These are phyloP conservation scores for Chironomus tepperi DNA, from an alignment of 1,140 invertebrate genomes.

Conservation along the genomic window DNA sequence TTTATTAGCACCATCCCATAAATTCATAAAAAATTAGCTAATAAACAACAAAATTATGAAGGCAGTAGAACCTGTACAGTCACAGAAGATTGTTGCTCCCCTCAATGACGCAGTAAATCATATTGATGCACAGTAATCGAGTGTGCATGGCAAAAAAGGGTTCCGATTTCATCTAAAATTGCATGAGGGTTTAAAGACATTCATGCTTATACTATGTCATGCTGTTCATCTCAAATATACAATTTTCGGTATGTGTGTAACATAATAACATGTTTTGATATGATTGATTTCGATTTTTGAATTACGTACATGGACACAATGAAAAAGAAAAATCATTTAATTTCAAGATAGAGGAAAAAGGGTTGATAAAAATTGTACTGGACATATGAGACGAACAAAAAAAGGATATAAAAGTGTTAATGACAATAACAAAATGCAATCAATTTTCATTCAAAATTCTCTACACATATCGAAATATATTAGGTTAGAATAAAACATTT, in stretches of 20 bases:
- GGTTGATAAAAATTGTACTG: not conserved
- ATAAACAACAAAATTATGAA: too few species aligned
- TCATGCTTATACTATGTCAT: too few species aligned
- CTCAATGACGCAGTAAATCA: too few species aligned
- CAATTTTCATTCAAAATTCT: not conserved
- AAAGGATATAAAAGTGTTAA: not conserved
- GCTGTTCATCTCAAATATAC: too few species aligned
- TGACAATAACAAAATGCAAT: constrained; percentile 13
- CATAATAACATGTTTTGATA: constrained; percentile 7
- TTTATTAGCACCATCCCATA: too few species aligned
- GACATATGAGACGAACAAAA: not conserved
- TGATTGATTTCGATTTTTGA: not conserved
- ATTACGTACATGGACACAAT: not conserved
- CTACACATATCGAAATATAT: not conserved
- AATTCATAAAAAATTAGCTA: too few species aligned
- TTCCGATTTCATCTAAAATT: too few species aligned
- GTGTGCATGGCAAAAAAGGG: too few species aligned
- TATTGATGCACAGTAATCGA: too few species aligned
- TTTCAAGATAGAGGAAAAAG: not conserved
- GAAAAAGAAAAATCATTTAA: not conserved
- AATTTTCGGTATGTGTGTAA: not conserved
- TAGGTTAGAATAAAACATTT: not conserved
- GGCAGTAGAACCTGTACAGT: too few species aligned
- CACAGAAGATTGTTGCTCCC: too few species aligned
- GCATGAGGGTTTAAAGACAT: too few species aligned